A percentile compares a stretch with the other conserved stretches of the same genome.
Evolutionary conservation across 2,113 vertebrate species (phyloP).

Genomic region (Dasypus novemcinctus): DNA sequence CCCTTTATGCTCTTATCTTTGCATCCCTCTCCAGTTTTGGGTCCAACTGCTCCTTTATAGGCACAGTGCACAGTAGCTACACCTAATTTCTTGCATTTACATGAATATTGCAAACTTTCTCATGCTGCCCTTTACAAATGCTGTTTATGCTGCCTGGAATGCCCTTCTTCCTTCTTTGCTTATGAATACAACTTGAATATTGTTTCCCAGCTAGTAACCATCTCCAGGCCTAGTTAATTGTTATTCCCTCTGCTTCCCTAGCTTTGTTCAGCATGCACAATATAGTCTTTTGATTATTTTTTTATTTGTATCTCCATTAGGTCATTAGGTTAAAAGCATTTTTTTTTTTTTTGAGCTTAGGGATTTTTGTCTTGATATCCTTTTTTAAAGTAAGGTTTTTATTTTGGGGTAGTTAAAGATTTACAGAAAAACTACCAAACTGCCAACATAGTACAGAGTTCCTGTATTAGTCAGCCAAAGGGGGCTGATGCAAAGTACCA

Average conservation of each 20-base stretch:
- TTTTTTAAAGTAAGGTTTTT: background rate
- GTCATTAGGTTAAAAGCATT: background rate
- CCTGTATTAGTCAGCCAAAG: too few species aligned
- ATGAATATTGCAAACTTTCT: background rate
- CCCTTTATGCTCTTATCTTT: background rate
- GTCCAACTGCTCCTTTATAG: background rate
- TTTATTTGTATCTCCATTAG: background rate
- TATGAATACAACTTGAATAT: background rate
- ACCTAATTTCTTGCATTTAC: background rate
- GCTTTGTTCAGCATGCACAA: background rate
- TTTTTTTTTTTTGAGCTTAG: background rate
- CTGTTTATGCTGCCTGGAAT: background rate
- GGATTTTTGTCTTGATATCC: background rate
- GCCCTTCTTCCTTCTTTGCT: background rate
- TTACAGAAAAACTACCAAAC: background rate
- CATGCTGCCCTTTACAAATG: background rate
- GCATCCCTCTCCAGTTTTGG: background rate
- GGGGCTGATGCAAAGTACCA: too few species aligned
- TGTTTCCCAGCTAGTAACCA: background rate
- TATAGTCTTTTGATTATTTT: background rate
- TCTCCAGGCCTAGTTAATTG: background rate
- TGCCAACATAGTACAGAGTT: background rate
- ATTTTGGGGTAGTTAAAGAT: background rate
- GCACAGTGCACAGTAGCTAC: too few species aligned
- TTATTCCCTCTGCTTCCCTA: background rate